These are phyloP conservation scores for Bubo blakistoni DNA, from an alignment of 2,113 vertebrate species.

Conservation along the genomic window DNA sequence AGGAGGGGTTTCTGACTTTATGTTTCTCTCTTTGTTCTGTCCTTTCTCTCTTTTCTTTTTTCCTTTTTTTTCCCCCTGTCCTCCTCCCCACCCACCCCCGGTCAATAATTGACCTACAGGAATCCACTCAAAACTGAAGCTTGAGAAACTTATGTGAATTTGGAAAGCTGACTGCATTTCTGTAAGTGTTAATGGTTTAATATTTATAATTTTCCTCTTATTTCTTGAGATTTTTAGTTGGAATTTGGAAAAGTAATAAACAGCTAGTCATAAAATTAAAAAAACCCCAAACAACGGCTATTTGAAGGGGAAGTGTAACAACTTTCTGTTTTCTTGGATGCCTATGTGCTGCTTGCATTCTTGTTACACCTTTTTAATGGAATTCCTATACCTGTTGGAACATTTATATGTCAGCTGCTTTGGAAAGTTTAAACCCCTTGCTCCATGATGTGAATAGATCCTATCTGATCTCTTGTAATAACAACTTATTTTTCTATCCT, in stretches of 20 bases:
- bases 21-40: not conserved
- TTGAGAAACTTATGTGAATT: not conserved
- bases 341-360: not conserved
- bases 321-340: not conserved
- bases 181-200: not conserved
- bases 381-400: not conserved
- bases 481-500: not conserved
- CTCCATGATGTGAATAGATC: not conserved
- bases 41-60: not conserved
- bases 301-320: not conserved
- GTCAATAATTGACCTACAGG: not conserved
- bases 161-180: not conserved
- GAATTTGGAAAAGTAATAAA: not conserved
- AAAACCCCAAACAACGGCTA: not conserved
- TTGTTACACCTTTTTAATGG: not conserved
- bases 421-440: not conserved
- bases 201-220: not conserved
- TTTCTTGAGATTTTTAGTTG: not conserved
- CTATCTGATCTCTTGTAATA: not conserved
- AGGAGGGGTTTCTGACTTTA: not conserved
- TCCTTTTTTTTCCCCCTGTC: fast-evolving
- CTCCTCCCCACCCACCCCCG: fast-evolving
- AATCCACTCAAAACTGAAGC: not conserved
- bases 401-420: not conserved
- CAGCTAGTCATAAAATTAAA: not conserved